Base-by-base conservation (phyloP, 2,113 vertebrate species). In the Centropristis striata region DNA sequence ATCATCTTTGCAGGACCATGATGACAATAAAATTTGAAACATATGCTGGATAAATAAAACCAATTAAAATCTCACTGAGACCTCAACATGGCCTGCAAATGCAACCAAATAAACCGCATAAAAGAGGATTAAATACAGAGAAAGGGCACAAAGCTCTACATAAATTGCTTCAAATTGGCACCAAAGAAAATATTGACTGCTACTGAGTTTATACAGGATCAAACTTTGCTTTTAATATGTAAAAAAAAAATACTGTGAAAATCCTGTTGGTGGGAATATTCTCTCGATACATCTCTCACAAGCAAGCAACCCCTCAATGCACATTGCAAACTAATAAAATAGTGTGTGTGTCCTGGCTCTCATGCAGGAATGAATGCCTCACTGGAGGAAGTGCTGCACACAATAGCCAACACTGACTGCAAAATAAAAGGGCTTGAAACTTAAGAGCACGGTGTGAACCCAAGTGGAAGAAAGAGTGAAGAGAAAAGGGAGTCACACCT, bases 391-490 rank as follows among this genome's bases (percentile, higher is more conserved):
- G 80, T 82, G 79, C 66, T 57, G 74, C 81, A 84, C 88, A 94
- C 92, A 94, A 93, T 90, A 76, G 86, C 64, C 68, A 63, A 74
- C 70, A 77, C 55, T 67, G 55, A 60, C 89, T 66, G 81, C 55
- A 89, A 92, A 92, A 93, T 88, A 91, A 91, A 92, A 77, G 83
- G 75, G 77, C 41, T 25, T 93, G 95, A 94, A 95, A 95, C 92
- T 88, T 92, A 92, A 95, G 93, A 93, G 84, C 88, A 53, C 64
- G 21, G 64, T 76, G 93, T 92, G 91, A 90, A 83, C 27, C 84
- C 90, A 91, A 71, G 94, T 89, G 92, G 93, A 94, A 95, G 76
- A 25, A 87, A 88, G 88, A 68, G 86, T 18, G 69, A 72, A 81
- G 86, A 90, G 83, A 84, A 84, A 90, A 66, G 86, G 64, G 60